Evolutionary conservation across 2,797 vertebrate genomes (phyloP).

Genomic region (Labeo calbasu): DNA sequence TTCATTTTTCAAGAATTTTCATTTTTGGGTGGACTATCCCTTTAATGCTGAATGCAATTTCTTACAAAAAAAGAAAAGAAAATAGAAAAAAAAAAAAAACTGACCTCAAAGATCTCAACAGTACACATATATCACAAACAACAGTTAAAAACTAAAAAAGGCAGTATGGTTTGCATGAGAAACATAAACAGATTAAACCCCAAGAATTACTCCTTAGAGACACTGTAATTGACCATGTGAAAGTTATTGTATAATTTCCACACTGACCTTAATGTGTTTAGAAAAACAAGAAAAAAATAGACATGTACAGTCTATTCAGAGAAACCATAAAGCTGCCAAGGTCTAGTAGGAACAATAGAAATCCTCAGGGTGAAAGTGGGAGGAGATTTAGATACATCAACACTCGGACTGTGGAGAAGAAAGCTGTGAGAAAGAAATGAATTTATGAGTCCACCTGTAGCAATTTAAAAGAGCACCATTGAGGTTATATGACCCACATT

Average conservation of each 20-base stretch:
- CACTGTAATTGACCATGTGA: neutral
- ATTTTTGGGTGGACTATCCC: too few relatives aligned
- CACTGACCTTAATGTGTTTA: neutral
- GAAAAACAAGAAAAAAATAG: neutral
- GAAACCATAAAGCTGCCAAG: neutral
- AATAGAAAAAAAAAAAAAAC: neutral
- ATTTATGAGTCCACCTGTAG: slow-evolving; percentile 43
- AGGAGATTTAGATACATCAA: slow-evolving; percentile 41
- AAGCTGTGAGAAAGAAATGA: slow-evolving; percentile 39
- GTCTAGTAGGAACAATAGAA: slow-evolving; percentile 25
- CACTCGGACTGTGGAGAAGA: slow-evolving; percentile 31
- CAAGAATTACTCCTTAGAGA: neutral
- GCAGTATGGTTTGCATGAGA: neutral
- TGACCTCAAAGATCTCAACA: neutral
- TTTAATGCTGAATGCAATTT: neutral
- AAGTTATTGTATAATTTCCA: neutral
- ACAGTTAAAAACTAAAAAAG: neutral
- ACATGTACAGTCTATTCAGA: neutral
- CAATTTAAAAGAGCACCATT: slow-evolving; percentile 48
- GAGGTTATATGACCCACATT: slow-evolving; percentile 53
- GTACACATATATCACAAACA: neutral
- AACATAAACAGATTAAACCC: neutral
- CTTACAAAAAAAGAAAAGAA: neutral
- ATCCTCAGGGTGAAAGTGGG: slow-evolving; percentile 21
- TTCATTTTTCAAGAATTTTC: too few relatives aligned